Percentiles rank a stretch among this genome's conserved stretches.
These are phyloP conservation scores for Nesometra sesokonis DNA, from an alignment of 35 echinoderm and acorn worm species.

Conservation along the genomic window DNA sequence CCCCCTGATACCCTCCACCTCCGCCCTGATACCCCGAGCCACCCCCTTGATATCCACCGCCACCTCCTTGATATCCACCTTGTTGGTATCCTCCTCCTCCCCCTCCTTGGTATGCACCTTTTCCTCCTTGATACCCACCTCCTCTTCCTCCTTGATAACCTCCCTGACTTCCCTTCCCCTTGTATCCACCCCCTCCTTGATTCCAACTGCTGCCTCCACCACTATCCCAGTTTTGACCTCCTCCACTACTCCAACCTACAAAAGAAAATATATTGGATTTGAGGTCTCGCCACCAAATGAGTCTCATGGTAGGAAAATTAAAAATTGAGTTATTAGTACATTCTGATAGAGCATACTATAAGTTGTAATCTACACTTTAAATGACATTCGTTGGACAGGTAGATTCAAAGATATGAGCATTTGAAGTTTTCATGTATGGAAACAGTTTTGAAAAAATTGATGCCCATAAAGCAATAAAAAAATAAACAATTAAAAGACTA, in stretches of 20 bases:
- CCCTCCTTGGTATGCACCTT: neutral
- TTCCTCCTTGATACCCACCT: neutral
- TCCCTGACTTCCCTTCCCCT: neutral
- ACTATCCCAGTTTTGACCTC: neutral
- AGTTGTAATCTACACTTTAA: too few species aligned
- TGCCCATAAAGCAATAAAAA: too few species aligned
- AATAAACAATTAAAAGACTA: too few species aligned
- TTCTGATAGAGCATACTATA: too few species aligned
- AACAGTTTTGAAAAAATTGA: too few species aligned
- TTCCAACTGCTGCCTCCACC: neutral
- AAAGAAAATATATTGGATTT: neutral
- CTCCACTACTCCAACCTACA: neutral
- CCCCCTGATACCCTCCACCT: neutral
- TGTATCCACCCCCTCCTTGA: neutral
- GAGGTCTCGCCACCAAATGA: too few species aligned
- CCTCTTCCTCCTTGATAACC: neutral
- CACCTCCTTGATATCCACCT: neutral
- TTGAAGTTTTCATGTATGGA: too few species aligned
- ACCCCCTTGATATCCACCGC: neutral
- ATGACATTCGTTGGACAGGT: too few species aligned
- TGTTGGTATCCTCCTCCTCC: neutral
- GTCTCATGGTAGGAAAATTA: too few species aligned
- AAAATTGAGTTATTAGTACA: too few species aligned
- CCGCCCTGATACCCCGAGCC: neutral
- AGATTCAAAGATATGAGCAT: too few species aligned